These are phyloP conservation scores for Callocephalon fimbriatum DNA, from an alignment of 2,113 vertebrate species.

Conservation along the genomic window DNA sequence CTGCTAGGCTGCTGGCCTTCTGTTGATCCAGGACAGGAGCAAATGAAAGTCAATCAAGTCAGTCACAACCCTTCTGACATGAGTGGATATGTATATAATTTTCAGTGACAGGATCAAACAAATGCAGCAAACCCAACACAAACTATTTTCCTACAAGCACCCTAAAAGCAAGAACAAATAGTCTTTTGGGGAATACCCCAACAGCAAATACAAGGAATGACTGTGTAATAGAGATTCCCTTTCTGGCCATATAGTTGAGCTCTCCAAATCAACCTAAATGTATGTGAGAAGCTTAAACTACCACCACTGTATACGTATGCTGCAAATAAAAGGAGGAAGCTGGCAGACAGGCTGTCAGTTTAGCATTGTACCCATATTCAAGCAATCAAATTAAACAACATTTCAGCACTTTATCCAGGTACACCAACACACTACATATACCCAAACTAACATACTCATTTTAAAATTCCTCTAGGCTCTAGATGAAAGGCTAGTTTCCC, in stretches of 20 bases:
- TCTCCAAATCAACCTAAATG: background rate
- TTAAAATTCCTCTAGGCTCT: conserved; percentile 11
- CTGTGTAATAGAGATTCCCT: background rate
- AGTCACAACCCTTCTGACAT: background rate
- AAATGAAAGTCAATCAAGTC: background rate
- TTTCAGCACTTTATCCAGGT: background rate
- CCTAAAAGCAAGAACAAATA: background rate
- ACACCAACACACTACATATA: background rate
- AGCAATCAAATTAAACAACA: background rate
- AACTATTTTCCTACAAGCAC: background rate
- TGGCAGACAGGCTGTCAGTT: background rate
- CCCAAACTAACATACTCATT: background rate
- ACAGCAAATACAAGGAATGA: background rate
- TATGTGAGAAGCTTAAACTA: background rate
- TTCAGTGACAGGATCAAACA: background rate
- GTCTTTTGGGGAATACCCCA: background rate
- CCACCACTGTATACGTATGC: background rate
- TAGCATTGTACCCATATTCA: background rate
- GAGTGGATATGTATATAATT: background rate
- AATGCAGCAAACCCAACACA: background rate
- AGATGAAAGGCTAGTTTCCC: background rate
- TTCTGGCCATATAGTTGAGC: background rate
- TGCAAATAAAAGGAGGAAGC: background rate
- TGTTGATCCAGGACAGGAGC: background rate
- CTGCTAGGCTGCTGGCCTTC: background rate